These are phyloP conservation scores for Caerostris extrusa DNA, from an alignment of 1,140 invertebrate genomes.

Conservation along the genomic window DNA sequence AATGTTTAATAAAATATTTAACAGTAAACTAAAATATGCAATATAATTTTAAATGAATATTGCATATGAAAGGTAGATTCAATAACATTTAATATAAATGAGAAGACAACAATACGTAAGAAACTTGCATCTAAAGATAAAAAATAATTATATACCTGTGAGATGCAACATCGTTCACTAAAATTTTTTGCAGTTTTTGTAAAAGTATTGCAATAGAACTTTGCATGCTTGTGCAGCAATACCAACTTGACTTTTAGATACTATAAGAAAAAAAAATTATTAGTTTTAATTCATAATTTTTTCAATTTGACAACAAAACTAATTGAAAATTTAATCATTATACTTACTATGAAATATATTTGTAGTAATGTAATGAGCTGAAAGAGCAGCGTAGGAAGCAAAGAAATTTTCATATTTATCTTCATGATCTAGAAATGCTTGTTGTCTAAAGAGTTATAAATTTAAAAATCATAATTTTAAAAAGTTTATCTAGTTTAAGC, in stretches of 20 bases:
- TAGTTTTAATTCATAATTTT: neutral
- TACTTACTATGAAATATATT: slow-evolving; percentile 87
- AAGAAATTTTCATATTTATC: slow-evolving; percentile 89
- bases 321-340: neutral
- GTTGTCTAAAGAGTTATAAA: slow-evolving; percentile 42
- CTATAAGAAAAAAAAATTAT: slow-evolving; percentile 80
- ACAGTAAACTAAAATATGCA: too few species aligned
- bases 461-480: neutral
- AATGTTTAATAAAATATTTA: too few species aligned
- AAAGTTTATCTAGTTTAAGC: neutral
- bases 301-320: neutral
- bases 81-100: too few species aligned
- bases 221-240: slow-evolving; percentile 84
- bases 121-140: too few species aligned
- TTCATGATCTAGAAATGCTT: slow-evolving; percentile 85
- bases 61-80: too few species aligned
- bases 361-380: slow-evolving; percentile 88
- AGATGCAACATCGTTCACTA: slow-evolving; percentile 80
- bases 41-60: too few species aligned
- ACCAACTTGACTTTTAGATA: slow-evolving; percentile 85
- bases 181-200: slow-evolving; percentile 82
- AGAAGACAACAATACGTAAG: too few species aligned
- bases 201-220: slow-evolving; percentile 85
- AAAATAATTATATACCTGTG: slow-evolving; percentile 79
- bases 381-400: slow-evolving; percentile 88